Evolutionary conservation across 2,888 invertebrate species (phyloP), one percentile per base, ranked within the genome.

Genomic region (Pardosa pseudoannulata): DNA sequence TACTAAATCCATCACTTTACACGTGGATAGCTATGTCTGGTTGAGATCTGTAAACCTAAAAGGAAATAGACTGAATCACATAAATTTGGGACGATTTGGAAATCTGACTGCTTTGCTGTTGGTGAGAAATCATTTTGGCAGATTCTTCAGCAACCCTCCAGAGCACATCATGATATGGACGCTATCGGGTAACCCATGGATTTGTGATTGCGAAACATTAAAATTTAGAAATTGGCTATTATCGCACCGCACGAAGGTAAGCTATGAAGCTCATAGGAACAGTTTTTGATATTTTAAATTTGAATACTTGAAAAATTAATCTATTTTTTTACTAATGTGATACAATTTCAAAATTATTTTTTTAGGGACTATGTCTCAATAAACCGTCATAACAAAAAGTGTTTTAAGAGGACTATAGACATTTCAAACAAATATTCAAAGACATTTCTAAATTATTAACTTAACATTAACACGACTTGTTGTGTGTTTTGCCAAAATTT

Each of bases 131-230:
- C 62, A 64, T 13, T 16, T 82, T 1, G 71, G 64, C 0, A 36
- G 75, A 6, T 82, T 82, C 27, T 16, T 19, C 1, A 7, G 28
- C 3, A 31, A 67, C 29, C 72, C 73, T 2, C 74, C 75, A 2
- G 28, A 27, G 7, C 41, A 3, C 16, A 32, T 64, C 6, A 11
- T 6, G 5, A 64, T 31, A 1, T 82, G 71, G 39, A 71, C 75
- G 3, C 46, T 82, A 11, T 82, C 82, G 0, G 46, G 19, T 1
- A 82, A 82, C 16, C 82, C 82, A 1, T 82, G 82, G 82, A 82
- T 32, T 5, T 82, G 82, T 19, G 82, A 82, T 46, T 82, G 76
- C 29, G 46, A 76, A 1, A 64, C 82, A 31, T 11, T 76, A 6
- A 39, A 29, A 27, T 76, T 76, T n/a, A 28, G 62, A 56, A 71